Evolutionary conservation across 2,888 invertebrate species (phyloP), one percentile per base, ranked within the genome.

Genomic region (Drosophila hamatofila): DNA sequence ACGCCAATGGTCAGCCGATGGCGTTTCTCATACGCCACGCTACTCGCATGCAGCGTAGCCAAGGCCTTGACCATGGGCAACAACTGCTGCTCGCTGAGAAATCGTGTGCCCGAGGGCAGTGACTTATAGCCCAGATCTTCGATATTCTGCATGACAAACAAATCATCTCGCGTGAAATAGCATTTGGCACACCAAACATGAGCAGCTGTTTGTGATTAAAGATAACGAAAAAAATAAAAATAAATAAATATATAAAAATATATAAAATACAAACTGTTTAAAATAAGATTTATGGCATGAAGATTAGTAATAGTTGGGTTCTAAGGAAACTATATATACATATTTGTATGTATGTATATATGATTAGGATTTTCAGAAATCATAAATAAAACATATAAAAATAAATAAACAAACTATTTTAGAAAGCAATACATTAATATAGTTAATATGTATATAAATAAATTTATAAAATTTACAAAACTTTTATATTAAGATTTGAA

Each of bases 71-170:
- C 74, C 59, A 92, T 88, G 3, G 85, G 76, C 41, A 88, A 80
- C 23, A 93, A 81, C 58, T 93, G 92, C 14, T 86, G 63, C 9
- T 91, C 74, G 68, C 82, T 90, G 3, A 93, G 82, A 14, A 85
- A 88, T 0, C 60, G 68, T 0, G 72, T 62, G 0, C 69, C 59
- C 4, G 77, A n/a, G 0, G 78, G 62, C 25, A 89, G 3, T 0
- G 83, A 66, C 2, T 64, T 80, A 66, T 90, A 92, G 1, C 89
- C 89, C 60, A 86, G 27, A 30, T 88, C 85, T 16, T 78, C 75
- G 23, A 94, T 80, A 83, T 94, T 93, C 81, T 94, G 92, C 77
- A 93, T 89, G 3, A 94, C 92, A 56, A 93, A 90, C 5, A 91
- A 78, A 81, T 92, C 90, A 12, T 90, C 75, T 8, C 92, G 91